These are phyloP conservation scores for Novumbra hubbsi DNA, from an alignment of 2,797 vertebrate species.

Conservation along the genomic window DNA sequence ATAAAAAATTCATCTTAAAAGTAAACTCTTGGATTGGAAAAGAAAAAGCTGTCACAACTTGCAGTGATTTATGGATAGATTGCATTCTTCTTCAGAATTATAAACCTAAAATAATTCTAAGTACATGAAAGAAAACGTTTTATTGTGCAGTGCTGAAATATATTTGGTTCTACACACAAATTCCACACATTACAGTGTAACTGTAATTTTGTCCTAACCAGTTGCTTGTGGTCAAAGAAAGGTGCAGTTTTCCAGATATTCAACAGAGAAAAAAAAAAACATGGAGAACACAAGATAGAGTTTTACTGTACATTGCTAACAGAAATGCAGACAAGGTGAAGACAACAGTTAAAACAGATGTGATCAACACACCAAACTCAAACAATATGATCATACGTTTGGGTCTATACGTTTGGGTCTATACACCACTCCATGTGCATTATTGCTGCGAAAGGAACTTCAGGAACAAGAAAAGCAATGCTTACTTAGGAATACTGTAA, in stretches of 20 bases:
- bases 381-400: background rate
- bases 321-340: background rate
- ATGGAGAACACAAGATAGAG: background rate
- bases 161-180: background rate
- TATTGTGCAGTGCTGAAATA: background rate
- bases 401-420: background rate
- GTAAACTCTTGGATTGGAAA: background rate
- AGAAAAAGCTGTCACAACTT: background rate
- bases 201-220: background rate
- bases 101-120: background rate
- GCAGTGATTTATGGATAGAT: constrained; percentile 3
- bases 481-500: background rate
- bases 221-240: background rate
- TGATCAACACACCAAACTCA: background rate
- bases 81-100: background rate
- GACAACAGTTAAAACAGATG: background rate
- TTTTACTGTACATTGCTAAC: background rate
- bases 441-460: background rate
- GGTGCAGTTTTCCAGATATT: background rate
- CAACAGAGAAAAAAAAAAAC: background rate
- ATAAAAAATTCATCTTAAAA: background rate
- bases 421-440: background rate
- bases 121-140: background rate
- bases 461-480: background rate
- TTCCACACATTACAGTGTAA: background rate